Percentiles rank a stretch among this genome's conserved stretches.
These are phyloP conservation scores for Lepisosteus oculatus DNA, from an alignment of 2,113 vertebrate genomes.

Conservation along the genomic window DNA sequence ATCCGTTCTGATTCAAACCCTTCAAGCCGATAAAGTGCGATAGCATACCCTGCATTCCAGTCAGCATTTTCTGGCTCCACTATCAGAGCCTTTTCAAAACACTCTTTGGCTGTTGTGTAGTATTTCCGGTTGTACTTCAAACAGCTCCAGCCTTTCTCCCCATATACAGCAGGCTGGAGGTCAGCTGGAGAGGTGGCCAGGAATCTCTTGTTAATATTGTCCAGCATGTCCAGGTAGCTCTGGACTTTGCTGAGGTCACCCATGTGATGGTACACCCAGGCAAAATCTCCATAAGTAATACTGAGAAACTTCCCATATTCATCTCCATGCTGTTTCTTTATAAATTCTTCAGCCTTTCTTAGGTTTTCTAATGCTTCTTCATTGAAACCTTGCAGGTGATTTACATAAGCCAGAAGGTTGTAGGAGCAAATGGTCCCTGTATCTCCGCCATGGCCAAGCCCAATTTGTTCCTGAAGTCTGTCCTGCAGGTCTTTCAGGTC, in stretches of 20 bases:
- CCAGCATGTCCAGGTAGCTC: slow-evolving; percentile 48
- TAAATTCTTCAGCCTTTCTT: slow-evolving; percentile 54
- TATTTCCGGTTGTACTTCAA: slow-evolving; percentile 58
- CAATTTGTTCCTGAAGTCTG: slow-evolving; percentile 36
- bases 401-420: slow-evolving; percentile 60
- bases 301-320: slow-evolving; percentile 46
- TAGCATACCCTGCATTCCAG: slow-evolving; percentile 65
- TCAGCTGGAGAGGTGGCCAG: slow-evolving; percentile 30
- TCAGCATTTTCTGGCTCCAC: slow-evolving; percentile 60
- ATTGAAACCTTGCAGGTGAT: slow-evolving; percentile 48
- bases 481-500: slow-evolving; percentile 49
- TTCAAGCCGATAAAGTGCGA: slow-evolving; percentile 51
- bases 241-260: slow-evolving; percentile 45
- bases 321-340: slow-evolving; percentile 28
- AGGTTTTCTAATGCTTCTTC: slow-evolving; percentile 56
- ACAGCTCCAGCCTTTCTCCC: slow-evolving; percentile 69
- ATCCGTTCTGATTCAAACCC: fast-evolving
- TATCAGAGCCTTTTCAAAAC: slow-evolving; percentile 66
- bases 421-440: slow-evolving; percentile 31
- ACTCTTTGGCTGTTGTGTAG: slow-evolving; percentile 52
- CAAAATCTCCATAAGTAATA: slow-evolving; percentile 68
- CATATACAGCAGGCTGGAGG: slow-evolving; percentile 54
- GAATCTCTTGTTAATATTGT: slow-evolving; percentile 33
- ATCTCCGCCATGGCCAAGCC: slow-evolving; percentile 26
- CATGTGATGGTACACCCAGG: slow-evolving; percentile 66